phyloP scores from a whole-genome alignment of 2,113 vertebrate species.

The Mustela nigripes region DNA sequence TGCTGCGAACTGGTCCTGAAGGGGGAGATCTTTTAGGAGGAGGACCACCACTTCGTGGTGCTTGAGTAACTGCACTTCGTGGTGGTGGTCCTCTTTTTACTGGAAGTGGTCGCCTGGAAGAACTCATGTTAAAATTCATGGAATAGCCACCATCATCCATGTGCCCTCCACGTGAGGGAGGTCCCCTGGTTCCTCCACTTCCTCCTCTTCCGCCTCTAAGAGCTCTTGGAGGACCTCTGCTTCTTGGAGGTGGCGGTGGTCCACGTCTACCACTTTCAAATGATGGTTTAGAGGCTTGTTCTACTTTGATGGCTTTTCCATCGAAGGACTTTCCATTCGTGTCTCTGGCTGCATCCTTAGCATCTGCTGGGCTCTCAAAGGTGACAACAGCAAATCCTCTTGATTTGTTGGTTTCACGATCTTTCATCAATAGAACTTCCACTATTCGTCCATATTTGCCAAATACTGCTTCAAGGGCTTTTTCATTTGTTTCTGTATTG shows the following conservation, averaged over 20 bases:
- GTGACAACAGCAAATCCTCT: conserved; percentile 99
- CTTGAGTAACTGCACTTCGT: conserved; percentile 87
- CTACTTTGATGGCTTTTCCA: conserved; percentile 98
- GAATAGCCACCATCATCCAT: conserved; percentile 86
- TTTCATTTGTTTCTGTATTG: conserved; percentile 98
- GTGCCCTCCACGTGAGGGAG: conserved; percentile 94
- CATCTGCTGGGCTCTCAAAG: conserved; percentile 96
- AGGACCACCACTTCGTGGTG: conserved; percentile 95
- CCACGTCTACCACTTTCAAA: conserved; percentile 96
- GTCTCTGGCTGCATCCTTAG: conserved; percentile 97
- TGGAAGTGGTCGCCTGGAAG: conserved; percentile 96
- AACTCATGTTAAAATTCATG: conserved; percentile 87
- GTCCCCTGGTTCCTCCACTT: conserved; percentile 93
- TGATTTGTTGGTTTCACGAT: conserved; percentile 98
- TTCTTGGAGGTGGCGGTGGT: conserved; percentile 93
- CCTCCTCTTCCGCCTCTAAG: conserved; percentile 94
- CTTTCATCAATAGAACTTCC: conserved; percentile 99
- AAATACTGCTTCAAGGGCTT: conserved; percentile 97
- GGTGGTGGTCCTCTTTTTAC: conserved; percentile 97
- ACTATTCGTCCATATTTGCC: conserved; percentile 98
- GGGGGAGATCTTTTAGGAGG: conserved; percentile 96
- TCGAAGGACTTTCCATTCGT: conserved; percentile 99
- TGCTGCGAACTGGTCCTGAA: conserved; percentile 95
- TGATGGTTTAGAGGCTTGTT: conserved; percentile 98
- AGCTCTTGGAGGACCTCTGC: conserved; percentile 95